A percentile compares a stretch with the other conserved stretches of the same genome.
phyloP scores from a whole-genome alignment of 2,888 invertebrate species.

The Rhamnusium bicolor region DNA sequence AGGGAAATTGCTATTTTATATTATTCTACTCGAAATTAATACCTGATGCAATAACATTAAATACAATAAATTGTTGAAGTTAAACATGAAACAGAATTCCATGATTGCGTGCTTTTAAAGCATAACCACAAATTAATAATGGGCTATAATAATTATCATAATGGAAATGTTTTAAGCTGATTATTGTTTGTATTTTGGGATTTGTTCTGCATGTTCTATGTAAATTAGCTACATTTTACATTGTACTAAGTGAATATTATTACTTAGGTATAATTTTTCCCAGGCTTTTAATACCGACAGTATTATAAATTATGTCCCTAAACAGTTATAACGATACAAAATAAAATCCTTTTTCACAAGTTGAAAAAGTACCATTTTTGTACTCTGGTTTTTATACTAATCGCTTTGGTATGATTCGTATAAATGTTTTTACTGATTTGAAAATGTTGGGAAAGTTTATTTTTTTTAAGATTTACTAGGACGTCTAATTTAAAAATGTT shows the following conservation, averaged over 20 bases:
- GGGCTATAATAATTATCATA: constrained; percentile 55
- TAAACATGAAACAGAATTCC: constrained; percentile 27
- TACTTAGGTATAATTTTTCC: background rate
- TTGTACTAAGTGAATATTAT: constrained; percentile 3
- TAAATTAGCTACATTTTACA: constrained; percentile 44
- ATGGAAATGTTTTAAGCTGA: constrained; percentile 54
- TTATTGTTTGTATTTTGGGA: constrained; percentile 51
- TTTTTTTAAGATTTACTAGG: too few species aligned
- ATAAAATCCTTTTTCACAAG: background rate
- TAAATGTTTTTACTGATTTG: too few species aligned
- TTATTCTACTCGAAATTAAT: background rate
- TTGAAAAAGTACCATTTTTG: too few species aligned
- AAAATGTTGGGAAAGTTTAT: too few species aligned
- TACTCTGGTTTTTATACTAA: too few species aligned
- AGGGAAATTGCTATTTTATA: background rate
- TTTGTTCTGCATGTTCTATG: constrained; percentile 45
- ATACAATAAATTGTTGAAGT: constrained; percentile 17
- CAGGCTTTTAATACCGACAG: background rate
- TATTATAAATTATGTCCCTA: background rate
- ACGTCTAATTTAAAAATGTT: too few species aligned
- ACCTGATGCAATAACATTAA: constrained; percentile 3
- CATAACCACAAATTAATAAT: constrained; percentile 54
- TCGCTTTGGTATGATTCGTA: too few species aligned
- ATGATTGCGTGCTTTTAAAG: constrained; percentile 44
- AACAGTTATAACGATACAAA: background rate